A percentile compares a stretch with the other conserved stretches of the same genome.
Evolutionary conservation across 1,140 invertebrate species (phyloP).

Genomic region (Rhyacophila brunnea): DNA sequence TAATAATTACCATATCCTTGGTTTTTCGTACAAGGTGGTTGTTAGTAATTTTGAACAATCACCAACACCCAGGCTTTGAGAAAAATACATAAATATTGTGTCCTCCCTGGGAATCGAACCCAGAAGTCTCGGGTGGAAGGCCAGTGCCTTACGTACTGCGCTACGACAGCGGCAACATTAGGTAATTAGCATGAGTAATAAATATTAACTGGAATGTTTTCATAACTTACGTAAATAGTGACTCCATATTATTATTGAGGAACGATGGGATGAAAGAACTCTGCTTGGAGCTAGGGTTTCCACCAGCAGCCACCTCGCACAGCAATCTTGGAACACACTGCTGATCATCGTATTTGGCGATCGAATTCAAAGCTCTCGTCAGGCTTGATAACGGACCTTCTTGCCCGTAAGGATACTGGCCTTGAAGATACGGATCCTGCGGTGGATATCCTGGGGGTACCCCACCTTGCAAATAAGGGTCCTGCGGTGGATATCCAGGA

Average conservation of each 20-base stretch:
- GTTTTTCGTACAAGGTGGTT: too few species aligned
- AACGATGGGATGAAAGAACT: slow-evolving; percentile 53
- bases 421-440: slow-evolving; percentile 4
- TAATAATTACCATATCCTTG: too few species aligned
- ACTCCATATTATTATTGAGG: slow-evolving; percentile 61
- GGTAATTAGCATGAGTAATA: too few species aligned
- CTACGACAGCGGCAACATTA: too few species aligned
- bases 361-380: slow-evolving; percentile 64
- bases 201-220: too few species aligned
- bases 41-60: too few species aligned
- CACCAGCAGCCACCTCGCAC: slow-evolving; percentile 70
- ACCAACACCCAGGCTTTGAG: too few species aligned
- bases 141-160: too few species aligned
- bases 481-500: slow-evolving; percentile 5
- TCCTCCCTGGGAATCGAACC: too few species aligned
- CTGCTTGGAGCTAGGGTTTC: slow-evolving; percentile 54
- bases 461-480: slow-evolving; percentile 4
- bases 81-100: too few species aligned
- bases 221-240: slow-evolving; percentile 65
- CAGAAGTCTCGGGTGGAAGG: too few species aligned
- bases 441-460: slow-evolving; percentile 1
- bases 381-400: slow-evolving; percentile 31
- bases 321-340: slow-evolving; percentile 75
- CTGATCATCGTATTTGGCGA: slow-evolving; percentile 71
- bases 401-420: slow-evolving; percentile 2